Evolutionary conservation across 2,888 invertebrate genomes (phyloP).

Genomic region (Agrotis ipsilon): DNA sequence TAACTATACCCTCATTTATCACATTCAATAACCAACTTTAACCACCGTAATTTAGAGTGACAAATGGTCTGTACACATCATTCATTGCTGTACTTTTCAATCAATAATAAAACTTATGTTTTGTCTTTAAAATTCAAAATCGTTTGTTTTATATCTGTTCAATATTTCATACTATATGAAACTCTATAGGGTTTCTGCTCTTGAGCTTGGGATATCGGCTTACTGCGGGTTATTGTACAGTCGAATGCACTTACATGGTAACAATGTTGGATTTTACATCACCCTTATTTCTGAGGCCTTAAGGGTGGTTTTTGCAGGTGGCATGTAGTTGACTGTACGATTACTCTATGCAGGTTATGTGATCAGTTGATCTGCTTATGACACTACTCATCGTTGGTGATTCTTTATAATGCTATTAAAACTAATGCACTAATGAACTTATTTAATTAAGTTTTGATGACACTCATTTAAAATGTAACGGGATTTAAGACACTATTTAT

Average conservation of each 20-base stretch:
- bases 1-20: not conserved
- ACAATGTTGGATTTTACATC: not conserved
- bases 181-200: constrained; percentile 54
- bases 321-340: not conserved
- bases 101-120: not conserved
- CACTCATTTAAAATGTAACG: constrained; percentile 4
- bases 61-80: not conserved
- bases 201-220: constrained; percentile 50
- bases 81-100: not conserved
- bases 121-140: not conserved
- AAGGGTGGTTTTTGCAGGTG: not conserved
- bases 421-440: constrained; percentile 12
- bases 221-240: constrained; percentile 34
- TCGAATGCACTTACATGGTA: not conserved
- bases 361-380: constrained; percentile 27
- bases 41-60: fast-evolving
- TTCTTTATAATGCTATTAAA: constrained; percentile 40
- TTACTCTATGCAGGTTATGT: constrained; percentile 35
- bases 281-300: not conserved
- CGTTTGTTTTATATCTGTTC: not conserved
- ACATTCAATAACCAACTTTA: constrained; percentile 4
- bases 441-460: constrained; percentile 29
- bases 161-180: constrained; percentile 14
- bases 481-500: not conserved
- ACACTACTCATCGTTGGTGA: constrained; percentile 14